These are phyloP conservation scores for Rosalia funebris DNA, from an alignment of 2,888 invertebrate species.

Conservation along the genomic window DNA sequence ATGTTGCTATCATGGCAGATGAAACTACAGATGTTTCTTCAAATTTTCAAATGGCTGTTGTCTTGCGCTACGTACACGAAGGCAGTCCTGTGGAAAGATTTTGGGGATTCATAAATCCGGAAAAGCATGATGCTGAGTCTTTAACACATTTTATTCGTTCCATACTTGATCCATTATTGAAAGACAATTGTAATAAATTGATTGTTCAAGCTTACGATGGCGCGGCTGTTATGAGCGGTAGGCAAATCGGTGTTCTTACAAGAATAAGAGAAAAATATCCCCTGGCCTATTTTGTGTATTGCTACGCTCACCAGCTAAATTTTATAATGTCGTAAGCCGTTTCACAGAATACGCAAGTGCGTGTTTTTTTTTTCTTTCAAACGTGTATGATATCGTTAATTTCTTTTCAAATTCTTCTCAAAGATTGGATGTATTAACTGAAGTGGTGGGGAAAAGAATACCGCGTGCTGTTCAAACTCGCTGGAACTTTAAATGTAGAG, in stretches of 20 bases:
- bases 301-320: slow-evolving; percentile 37
- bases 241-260: slow-evolving; percentile 28
- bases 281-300: slow-evolving; percentile 37
- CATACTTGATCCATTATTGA: slow-evolving; percentile 31
- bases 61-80: slow-evolving; percentile 47
- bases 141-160: slow-evolving; percentile 19
- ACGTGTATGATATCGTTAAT: slow-evolving; percentile 4
- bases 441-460: slow-evolving; percentile 28
- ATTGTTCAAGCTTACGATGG: too few species aligned
- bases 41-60: slow-evolving; percentile 42
- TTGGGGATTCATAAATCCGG: slow-evolving; percentile 36
- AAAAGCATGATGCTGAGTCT: not conserved
- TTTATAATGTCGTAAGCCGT: slow-evolving; percentile 34
- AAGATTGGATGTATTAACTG: slow-evolving; percentile 1
- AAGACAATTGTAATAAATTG: slow-evolving; percentile 29
- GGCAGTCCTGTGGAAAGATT: slow-evolving; percentile 46
- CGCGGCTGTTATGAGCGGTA: slow-evolving; percentile 35
- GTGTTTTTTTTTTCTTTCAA: slow-evolving; percentile 16
- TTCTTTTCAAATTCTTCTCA: not conserved
- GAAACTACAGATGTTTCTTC: slow-evolving; percentile 48
- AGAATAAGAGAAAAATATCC: slow-evolving; percentile 35
- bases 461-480: slow-evolving; percentile 16
- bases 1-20: slow-evolving; percentile 49
- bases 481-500: slow-evolving; percentile 15
- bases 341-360: slow-evolving; percentile 28